Conservation (phyloP, 2,797 vertebrate species). For the Melanotaenia maccullochi region DNA sequence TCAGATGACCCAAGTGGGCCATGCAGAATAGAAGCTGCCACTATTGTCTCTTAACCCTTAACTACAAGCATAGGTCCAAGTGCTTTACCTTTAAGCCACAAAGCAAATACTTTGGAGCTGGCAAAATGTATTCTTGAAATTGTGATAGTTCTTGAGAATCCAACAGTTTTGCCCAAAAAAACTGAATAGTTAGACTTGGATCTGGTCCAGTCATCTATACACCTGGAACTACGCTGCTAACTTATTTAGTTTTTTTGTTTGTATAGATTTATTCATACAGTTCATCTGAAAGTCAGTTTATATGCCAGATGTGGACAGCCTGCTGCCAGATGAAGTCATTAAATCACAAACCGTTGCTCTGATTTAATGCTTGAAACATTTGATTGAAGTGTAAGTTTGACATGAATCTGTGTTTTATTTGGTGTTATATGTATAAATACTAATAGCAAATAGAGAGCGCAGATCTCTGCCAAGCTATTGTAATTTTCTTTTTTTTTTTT, state of each 20-base stretch:
- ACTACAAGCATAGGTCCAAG: background rate
- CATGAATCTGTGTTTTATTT: background rate
- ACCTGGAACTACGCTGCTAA: slow-evolving; percentile 23
- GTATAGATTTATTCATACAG: slow-evolving; percentile 9
- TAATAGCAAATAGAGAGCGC: too few relatives aligned
- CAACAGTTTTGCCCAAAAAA: background rate
- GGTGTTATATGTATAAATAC: background rate
- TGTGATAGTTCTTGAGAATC: background rate
- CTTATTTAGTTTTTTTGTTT: slow-evolving; percentile 8
- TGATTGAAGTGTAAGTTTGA: background rate
- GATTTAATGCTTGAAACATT: slow-evolving; percentile 21
- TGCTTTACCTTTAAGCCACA: background rate
- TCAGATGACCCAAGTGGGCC: background rate
- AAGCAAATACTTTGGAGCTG: background rate
- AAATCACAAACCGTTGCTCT: background rate
- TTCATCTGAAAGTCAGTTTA: slow-evolving; percentile 19
- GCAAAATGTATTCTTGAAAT: background rate
- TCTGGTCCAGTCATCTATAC: background rate
- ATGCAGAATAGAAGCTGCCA: background rate
- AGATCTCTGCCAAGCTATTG: too few relatives aligned
- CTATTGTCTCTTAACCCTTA: background rate
- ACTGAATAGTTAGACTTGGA: background rate
- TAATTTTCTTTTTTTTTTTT: too few relatives aligned
- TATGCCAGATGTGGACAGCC: slow-evolving; percentile 40
- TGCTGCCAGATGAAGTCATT: slow-evolving; percentile 23